A percentile compares a stretch with the other conserved stretches of the same genome.
These are phyloP conservation scores for Cyrtodaria siliqua DNA, from an alignment of 2,888 invertebrate genomes.

Conservation along the genomic window DNA sequence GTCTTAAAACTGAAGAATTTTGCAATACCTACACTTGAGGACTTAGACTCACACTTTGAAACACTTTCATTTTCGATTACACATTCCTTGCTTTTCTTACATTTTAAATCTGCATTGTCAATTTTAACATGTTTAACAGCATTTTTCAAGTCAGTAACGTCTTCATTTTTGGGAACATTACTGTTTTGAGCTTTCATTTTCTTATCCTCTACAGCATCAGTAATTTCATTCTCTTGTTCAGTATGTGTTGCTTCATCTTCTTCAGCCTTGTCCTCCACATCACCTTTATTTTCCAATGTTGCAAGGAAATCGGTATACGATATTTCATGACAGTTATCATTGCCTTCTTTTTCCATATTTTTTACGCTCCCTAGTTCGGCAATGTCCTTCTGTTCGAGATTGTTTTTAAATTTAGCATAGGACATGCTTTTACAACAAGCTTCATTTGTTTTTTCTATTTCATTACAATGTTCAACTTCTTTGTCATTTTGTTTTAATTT, in stretches of 20 bases:
- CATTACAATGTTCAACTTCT: slow-evolving; percentile 20
- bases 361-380: neutral
- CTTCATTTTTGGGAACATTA: neutral
- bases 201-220: too few relatives aligned
- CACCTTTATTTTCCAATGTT: slow-evolving; percentile 15
- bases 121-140: slow-evolving; percentile 1
- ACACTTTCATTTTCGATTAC: neutral
- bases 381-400: slow-evolving; percentile 27
- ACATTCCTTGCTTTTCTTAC: neutral
- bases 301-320: slow-evolving; percentile 46
- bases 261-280: slow-evolving; percentile 10
- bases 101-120: neutral
- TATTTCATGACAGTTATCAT: slow-evolving; percentile 36
- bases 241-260: slow-evolving; percentile 4
- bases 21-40: slow-evolving; percentile 12
- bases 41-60: slow-evolving; percentile 6
- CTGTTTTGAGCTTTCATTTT: too few relatives aligned
- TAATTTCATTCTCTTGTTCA: slow-evolving; percentile 6
- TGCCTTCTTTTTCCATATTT: neutral
- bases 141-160: neutral
- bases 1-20: slow-evolving; percentile 33
- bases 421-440: slow-evolving; percentile 12
- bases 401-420: slow-evolving; percentile 30
- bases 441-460: slow-evolving; percentile 8
- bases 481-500: neutral